A percentile compares a stretch with the other conserved stretches of the same genome.
Conservation (phyloP, 2,888 invertebrate species). For the Tryphoninae sp. region DNA sequence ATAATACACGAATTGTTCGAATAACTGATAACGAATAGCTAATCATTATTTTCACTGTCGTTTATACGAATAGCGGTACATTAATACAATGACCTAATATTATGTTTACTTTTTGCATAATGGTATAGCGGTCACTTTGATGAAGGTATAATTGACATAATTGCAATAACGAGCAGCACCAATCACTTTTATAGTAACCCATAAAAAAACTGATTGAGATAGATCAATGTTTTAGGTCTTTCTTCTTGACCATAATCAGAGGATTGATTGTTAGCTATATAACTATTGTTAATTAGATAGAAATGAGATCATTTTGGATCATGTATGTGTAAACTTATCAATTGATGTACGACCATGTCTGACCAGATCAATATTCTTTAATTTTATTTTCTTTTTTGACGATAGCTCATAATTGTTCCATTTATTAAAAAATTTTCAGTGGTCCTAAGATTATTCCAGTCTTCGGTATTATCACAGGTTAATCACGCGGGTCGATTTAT, state of each 20-base stretch:
- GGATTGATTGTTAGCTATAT: too few relatives aligned
- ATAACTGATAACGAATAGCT: neutral
- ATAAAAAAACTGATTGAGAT: neutral
- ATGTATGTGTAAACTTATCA: too few relatives aligned
- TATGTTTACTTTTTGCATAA: neutral
- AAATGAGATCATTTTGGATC: too few relatives aligned
- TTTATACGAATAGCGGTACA: neutral
- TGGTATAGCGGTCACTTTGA: too few relatives aligned
- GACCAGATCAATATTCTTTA: too few relatives aligned
- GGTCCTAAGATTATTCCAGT: neutral
- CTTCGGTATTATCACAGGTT: constrained; percentile 17
- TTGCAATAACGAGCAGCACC: neutral
- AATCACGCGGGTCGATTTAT: neutral
- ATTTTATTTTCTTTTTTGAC: too few relatives aligned
- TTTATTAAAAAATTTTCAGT: neutral
- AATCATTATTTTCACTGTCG: neutral
- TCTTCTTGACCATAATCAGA: too few relatives aligned
- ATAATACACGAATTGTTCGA: neutral
- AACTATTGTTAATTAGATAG: too few relatives aligned
- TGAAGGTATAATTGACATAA: neutral
- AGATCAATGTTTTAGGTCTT: too few relatives aligned
- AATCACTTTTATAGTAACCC: neutral
- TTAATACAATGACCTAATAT: constrained; percentile 2
- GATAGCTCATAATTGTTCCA: neutral
- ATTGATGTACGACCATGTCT: too few relatives aligned